phyloP scores from a whole-genome alignment of 2,888 invertebrate genomes.

The Nymphalis c-album region DNA sequence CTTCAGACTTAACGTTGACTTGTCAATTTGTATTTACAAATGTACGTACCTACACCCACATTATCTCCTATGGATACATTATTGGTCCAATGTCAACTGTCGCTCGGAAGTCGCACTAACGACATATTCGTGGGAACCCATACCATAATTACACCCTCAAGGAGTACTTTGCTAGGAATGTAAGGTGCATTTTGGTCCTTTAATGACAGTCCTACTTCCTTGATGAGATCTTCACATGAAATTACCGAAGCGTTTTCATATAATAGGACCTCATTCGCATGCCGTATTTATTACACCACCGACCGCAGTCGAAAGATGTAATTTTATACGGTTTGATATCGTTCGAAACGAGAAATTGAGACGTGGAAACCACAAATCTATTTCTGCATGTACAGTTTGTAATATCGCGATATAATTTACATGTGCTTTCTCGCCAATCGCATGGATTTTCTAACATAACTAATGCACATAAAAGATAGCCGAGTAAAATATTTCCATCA shows the following conservation, averaged over 20 bases:
- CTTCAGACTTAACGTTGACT: conserved; percentile 4
- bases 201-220: conserved; percentile 26
- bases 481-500: conserved; percentile 47
- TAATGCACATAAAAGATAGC: conserved; percentile 1
- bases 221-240: conserved; percentile 20
- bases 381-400: conserved; percentile 29
- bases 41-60: conserved; percentile 16
- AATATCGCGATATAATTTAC: conserved; percentile 12
- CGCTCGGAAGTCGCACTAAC: conserved; percentile 59
- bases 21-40: conserved; percentile 8
- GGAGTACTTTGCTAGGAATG: conserved; percentile 33
- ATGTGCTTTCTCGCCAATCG: not conserved
- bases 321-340: conserved; percentile 40
- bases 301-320: conserved; percentile 38
- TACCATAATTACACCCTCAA: conserved; percentile 43
- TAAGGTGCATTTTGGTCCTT: conserved; percentile 31
- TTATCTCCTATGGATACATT: conserved; percentile 9
- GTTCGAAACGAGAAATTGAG: conserved; percentile 38
- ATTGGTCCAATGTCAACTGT: conserved; percentile 25
- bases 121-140: conserved; percentile 61
- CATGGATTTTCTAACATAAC: conserved; percentile 14
- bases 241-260: conserved; percentile 21
- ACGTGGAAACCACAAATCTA: conserved; percentile 41
- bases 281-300: conserved; percentile 25
- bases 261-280: conserved; percentile 24